Percentiles rank a stretch among this genome's conserved stretches.
Evolutionary conservation across 1,140 invertebrate species (phyloP).

Genomic region (Cataglyphis hispanica): DNA sequence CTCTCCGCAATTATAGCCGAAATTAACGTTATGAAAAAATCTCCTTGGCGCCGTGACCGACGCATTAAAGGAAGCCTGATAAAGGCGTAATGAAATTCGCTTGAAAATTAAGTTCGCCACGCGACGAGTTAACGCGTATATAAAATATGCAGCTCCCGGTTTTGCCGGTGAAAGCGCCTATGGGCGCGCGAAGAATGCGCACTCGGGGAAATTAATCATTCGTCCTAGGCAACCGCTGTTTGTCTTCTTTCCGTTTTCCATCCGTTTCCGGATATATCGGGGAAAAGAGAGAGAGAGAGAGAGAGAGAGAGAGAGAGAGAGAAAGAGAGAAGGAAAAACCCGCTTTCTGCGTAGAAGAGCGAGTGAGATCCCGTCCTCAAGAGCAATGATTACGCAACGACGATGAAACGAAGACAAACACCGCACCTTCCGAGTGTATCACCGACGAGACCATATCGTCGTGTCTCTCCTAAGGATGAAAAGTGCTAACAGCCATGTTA

Average conservation of each 20-base stretch:
- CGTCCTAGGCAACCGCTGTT: constrained; percentile 62
- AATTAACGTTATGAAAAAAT: constrained; percentile 44
- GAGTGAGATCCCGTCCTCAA: constrained; percentile 36
- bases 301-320: background rate
- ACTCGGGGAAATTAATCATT: constrained; percentile 75
- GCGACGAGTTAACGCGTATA: constrained; percentile 76
- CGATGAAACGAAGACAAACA: constrained; percentile 67
- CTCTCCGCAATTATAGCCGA: constrained; percentile 19
- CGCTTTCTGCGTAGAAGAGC: background rate
- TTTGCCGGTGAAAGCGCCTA: constrained; percentile 33
- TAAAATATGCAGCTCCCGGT: constrained; percentile 77
- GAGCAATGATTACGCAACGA: constrained; percentile 63
- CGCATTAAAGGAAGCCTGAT: constrained; percentile 66
- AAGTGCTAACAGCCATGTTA: constrained; percentile 57
- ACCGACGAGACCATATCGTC: constrained; percentile 33
- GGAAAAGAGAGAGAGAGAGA: background rate
- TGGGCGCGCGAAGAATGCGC: constrained; percentile 25
- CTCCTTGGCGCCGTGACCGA: background rate
- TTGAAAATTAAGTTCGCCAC: constrained; percentile 79
- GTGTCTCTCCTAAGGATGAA: constrained; percentile 54
- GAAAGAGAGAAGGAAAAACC: background rate
- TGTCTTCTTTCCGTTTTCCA: constrained; percentile 71
- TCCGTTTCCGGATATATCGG: constrained; percentile 66
- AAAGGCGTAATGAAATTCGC: constrained; percentile 78
- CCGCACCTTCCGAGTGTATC: background rate